A percentile compares a stretch with the other conserved stretches of the same genome.
phyloP scores from a whole-genome alignment of 2,113 vertebrate genomes.

The Mohoua ochrocephala region DNA sequence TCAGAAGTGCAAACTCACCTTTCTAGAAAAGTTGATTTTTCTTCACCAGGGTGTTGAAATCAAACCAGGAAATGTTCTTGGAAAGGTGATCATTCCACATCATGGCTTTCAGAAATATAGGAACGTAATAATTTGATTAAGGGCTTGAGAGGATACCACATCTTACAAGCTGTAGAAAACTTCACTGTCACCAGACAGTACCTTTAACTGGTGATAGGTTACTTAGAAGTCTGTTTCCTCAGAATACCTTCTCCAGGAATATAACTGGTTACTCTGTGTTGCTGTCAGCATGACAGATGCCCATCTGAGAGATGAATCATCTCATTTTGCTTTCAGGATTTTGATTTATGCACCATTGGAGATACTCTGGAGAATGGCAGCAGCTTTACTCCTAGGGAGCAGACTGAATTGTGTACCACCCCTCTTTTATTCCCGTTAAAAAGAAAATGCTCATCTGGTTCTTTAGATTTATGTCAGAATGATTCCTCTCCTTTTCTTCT shows the following conservation, averaged over 20 bases:
- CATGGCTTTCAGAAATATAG: background rate
- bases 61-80: background rate
- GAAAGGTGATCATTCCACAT: background rate
- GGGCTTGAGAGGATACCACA: background rate
- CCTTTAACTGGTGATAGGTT: background rate
- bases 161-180: background rate
- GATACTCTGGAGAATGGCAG: background rate
- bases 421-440: background rate
- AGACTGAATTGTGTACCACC: background rate
- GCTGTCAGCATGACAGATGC: background rate
- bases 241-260: background rate
- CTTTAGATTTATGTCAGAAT: background rate
- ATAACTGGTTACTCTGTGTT: background rate
- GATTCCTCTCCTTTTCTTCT: background rate
- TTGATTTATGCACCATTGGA: background rate
- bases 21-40: background rate
- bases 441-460: background rate
- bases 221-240: background rate
- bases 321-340: background rate
- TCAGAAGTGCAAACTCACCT: background rate
- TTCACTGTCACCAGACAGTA: background rate
- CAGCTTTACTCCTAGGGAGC: background rate
- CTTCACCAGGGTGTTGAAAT: background rate
- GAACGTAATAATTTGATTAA: background rate
- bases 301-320: background rate